Base-by-base conservation (phyloP, 2,888 invertebrate species). In the Microdon myrmicae region DNA sequence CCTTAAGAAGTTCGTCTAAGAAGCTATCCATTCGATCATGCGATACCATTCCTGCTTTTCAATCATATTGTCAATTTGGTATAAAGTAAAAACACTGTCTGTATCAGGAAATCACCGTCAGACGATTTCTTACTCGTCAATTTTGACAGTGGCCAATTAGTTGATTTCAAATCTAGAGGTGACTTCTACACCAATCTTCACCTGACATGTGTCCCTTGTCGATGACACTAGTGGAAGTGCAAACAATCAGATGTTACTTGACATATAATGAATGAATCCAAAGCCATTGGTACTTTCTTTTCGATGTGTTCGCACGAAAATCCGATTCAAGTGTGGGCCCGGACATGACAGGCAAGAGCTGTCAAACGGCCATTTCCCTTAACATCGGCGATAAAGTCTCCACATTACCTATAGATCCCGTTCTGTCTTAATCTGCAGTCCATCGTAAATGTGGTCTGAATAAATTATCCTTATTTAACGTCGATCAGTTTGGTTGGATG, bases 81-180 rank as follows among this genome's bases (percentile, higher is more conserved):
- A 17, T 6, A 31, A 19, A 45, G 25, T 45, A 19, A 25, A 20
- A 35, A 25, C 29, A 25, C 35, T 51, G 28, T 22, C 44, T 17
- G 43, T 64, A 64, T 64, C 64, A 25, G 1, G 10, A 39, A 25
- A 25, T 20, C 28, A 43, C 51, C 34, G 58, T 64, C 64, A 22
- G 25, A 10, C 4, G 8, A 28, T 28, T 31, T 23, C 16, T 53
- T 56, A 58, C 43, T 43, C 53, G 58, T 58, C 58, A 49, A 58
- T 64, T 58, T 14, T 31, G 51, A 58, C 64, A 64, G 51, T 43
- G 45, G 23, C 64, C 64, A 64, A 64, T 64, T 64, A 64, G 58
- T 38, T 64, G 53, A 44, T 58, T 44, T 6, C 45, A 47, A 47
- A 53, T 58, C 58, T 43, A 47, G 25, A 45, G 47, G 64, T 51